Percentiles rank a stretch among this genome's conserved stretches.
phyloP scores from a whole-genome alignment of 1,140 invertebrate species.

The Bombus confusus region DNA sequence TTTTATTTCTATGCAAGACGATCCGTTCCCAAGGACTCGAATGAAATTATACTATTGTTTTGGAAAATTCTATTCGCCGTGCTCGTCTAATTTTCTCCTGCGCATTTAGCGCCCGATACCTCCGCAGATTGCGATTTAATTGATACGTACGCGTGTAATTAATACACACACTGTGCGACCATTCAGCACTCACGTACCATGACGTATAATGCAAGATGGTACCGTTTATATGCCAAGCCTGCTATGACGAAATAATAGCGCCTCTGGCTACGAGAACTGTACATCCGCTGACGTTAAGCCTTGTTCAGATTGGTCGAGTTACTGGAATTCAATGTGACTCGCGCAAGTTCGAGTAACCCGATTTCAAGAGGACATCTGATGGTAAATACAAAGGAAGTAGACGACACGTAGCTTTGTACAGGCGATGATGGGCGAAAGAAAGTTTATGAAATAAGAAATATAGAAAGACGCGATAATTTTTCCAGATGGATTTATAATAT shows the following conservation, averaged over 20 bases:
- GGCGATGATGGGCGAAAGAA: no score
- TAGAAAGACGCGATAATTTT: no score
- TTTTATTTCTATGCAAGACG: background rate
- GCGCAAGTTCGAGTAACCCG: no score
- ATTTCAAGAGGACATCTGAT: no score
- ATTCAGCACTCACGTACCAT: conserved; percentile 14
- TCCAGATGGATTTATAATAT: no score
- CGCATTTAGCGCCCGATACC: background rate
- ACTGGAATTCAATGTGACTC: no score
- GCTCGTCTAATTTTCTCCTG: background rate
- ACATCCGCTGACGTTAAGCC: conserved; percentile 21
- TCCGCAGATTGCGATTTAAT: background rate
- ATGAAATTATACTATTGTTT: background rate
- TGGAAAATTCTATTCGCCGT: background rate
- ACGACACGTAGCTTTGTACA: no score
- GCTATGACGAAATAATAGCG: conserved; percentile 51
- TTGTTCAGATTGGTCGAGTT: background rate
- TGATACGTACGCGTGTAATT: background rate
- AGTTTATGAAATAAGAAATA: no score
- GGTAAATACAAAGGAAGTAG: no score
- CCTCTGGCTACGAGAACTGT: conserved; percentile 35
- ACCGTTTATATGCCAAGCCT: conserved; percentile 21
- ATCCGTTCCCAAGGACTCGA: no score
- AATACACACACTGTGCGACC: background rate
- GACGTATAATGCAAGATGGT: background rate